Evolutionary conservation across 2,888 invertebrate species (phyloP).

Genomic region (Dicyrtomina minuta): DNA sequence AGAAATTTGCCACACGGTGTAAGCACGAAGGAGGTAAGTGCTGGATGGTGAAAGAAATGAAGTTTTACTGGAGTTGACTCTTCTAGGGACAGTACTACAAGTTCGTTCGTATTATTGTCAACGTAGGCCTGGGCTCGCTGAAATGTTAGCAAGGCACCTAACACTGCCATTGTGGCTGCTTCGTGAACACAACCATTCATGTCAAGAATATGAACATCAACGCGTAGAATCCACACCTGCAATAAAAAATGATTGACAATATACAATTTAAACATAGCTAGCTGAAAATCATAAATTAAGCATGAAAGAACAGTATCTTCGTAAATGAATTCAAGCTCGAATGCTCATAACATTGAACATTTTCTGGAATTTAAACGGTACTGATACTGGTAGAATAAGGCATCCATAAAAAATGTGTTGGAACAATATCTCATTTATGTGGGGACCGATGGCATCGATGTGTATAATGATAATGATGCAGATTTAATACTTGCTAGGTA

Average conservation of each 20-base stretch:
- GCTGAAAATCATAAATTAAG: too few relatives aligned
- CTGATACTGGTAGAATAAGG: too few relatives aligned
- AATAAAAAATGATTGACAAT: background rate
- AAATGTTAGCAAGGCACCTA: constrained; percentile 49
- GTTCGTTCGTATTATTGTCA: constrained; percentile 44
- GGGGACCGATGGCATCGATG: too few relatives aligned
- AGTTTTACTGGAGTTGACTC: constrained; percentile 47
- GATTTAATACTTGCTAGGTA: too few relatives aligned
- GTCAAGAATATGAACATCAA: constrained; percentile 49
- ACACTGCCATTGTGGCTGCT: constrained; percentile 47
- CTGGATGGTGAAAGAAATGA: constrained; percentile 46
- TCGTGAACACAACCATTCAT: constrained; percentile 51
- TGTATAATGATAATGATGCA: too few relatives aligned
- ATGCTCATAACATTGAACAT: too few relatives aligned
- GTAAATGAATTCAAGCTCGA: too few relatives aligned
- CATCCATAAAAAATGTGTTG: too few relatives aligned
- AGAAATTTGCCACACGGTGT: constrained; percentile 38
- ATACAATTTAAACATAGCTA: constrained; percentile 1
- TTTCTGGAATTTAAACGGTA: too few relatives aligned
- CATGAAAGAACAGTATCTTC: too few relatives aligned
- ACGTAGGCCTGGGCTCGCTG: constrained; percentile 47
- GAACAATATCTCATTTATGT: too few relatives aligned
- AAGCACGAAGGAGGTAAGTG: constrained; percentile 46
- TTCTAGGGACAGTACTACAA: constrained; percentile 40
- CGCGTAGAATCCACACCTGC: constrained; percentile 51